These are phyloP conservation scores for Aspidapion aeneum DNA, from an alignment of 2,888 invertebrate species.

Conservation along the genomic window DNA sequence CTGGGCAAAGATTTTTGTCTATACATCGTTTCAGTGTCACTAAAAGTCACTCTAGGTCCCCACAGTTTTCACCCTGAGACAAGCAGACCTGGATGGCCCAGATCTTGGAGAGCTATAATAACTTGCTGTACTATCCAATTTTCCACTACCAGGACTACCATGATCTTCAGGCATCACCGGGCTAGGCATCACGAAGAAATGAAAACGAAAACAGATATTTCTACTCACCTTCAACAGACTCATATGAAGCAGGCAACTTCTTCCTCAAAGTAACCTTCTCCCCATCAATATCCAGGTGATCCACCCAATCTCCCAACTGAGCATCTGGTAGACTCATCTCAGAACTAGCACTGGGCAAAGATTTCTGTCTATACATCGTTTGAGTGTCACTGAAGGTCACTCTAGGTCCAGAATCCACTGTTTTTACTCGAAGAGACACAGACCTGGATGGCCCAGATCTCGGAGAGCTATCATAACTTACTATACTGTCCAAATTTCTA, in stretches of 20 bases:
- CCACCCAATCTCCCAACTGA: constrained; percentile 54
- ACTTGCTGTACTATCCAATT: no score
- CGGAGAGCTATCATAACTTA: constrained; percentile 69
- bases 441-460: constrained; percentile 68
- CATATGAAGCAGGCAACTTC: constrained; percentile 48
- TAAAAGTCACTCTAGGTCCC: no score
- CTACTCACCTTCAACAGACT: constrained; percentile 42
- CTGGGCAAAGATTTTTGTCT: no score
- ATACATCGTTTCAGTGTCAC: no score
- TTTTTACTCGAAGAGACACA: constrained; percentile 61
- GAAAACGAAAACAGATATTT: no score
- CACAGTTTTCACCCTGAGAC: no score
- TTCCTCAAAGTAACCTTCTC: constrained; percentile 61
- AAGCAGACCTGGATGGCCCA: no score
- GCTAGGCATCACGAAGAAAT: no score
- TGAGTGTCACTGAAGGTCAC: constrained; percentile 62
- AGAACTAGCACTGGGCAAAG: constrained; percentile 71
- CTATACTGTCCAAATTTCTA: constrained; percentile 45
- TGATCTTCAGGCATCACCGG: no score
- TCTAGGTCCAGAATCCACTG: constrained; percentile 49
- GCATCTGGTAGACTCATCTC: constrained; percentile 62
- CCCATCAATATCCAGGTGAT: constrained; percentile 61
- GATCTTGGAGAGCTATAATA: no score
- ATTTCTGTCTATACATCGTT: constrained; percentile 65
- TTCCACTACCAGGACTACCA: no score